Evolutionary conservation across 2,888 invertebrate genomes (phyloP).

Genomic region (Campoplex capitator): DNA sequence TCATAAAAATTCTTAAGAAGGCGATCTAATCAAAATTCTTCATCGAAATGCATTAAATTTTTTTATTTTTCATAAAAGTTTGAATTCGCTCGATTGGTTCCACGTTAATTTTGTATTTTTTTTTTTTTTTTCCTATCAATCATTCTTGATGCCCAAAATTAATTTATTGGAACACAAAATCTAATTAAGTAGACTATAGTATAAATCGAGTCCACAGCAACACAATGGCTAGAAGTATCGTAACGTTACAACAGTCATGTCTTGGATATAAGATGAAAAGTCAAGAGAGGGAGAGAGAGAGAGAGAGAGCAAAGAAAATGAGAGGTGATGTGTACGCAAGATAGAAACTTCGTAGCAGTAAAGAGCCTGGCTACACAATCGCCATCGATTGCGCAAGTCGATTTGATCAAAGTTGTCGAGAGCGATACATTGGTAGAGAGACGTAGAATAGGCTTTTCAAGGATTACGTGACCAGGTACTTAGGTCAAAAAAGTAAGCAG

Average conservation of each 20-base stretch:
- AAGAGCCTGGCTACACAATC: slow-evolving; percentile 43
- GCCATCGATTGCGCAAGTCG: slow-evolving; percentile 54
- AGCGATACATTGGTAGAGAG: slow-evolving; percentile 33
- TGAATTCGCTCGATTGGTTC: neutral
- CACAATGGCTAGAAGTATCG: neutral
- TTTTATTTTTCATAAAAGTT: too few relatives aligned
- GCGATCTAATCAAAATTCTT: too few relatives aligned
- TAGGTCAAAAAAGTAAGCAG: slow-evolving; percentile 26
- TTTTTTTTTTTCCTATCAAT: neutral
- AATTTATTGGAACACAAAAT: neutral
- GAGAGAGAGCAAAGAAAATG: slow-evolving; percentile 1
- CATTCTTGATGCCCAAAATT: neutral
- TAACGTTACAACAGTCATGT: slow-evolving; percentile 5
- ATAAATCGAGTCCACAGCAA: neutral
- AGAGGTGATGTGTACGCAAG: slow-evolving; percentile 11
- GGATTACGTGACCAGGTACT: slow-evolving; percentile 57
- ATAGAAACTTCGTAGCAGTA: neutral
- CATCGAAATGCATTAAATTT: too few relatives aligned
- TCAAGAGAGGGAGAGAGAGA: neutral
- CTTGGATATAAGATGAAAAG: slow-evolving; percentile 7
- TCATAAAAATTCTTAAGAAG: too few relatives aligned
- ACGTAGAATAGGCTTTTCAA: slow-evolving; percentile 45
- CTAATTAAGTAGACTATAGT: neutral
- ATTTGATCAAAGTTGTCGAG: slow-evolving; percentile 27
- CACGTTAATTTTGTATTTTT: neutral